A percentile compares a stretch with the other conserved stretches of the same genome.
phyloP scores from a whole-genome alignment of 2,888 invertebrate species.

The Spodoptera littoralis region DNA sequence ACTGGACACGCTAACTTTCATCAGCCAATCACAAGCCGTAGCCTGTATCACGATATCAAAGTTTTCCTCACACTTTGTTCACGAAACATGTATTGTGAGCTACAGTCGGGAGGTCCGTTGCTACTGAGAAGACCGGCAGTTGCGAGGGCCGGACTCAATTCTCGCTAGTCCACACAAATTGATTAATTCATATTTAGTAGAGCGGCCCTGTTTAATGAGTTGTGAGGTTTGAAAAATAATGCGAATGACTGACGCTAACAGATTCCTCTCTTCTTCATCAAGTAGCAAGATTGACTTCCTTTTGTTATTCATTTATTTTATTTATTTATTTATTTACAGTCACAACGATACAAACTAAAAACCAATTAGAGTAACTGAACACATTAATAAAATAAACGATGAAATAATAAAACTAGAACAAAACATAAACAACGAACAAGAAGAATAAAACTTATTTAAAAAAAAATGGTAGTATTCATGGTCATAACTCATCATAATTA shows the following conservation, averaged over 20 bases:
- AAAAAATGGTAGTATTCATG: too few relatives aligned
- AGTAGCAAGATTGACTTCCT: slow-evolving; percentile 86
- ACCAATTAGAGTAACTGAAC: too few relatives aligned
- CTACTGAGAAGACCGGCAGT: slow-evolving; percentile 84
- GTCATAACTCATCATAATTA: too few relatives aligned
- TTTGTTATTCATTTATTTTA: slow-evolving; percentile 56
- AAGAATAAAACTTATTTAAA: too few relatives aligned
- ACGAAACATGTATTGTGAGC: slow-evolving; percentile 29
- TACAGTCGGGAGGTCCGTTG: slow-evolving; percentile 81
- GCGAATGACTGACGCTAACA: slow-evolving; percentile 62
- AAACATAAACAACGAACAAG: too few relatives aligned
- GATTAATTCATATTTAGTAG: slow-evolving; percentile 77
- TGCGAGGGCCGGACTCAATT: slow-evolving; percentile 84
- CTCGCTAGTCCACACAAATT: slow-evolving; percentile 78
- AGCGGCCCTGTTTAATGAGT: slow-evolving; percentile 76
- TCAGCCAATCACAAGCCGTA: slow-evolving; percentile 65
- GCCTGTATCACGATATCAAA: slow-evolving; percentile 71
- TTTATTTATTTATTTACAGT: too few relatives aligned
- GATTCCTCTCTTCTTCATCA: slow-evolving; percentile 83
- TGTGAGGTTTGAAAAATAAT: slow-evolving; percentile 61
- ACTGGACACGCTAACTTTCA: slow-evolving; percentile 48
- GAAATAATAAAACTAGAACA: too few relatives aligned
- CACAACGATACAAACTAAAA: too few relatives aligned
- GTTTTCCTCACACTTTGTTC: slow-evolving; percentile 61
- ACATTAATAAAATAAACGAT: too few relatives aligned